phyloP scores from a whole-genome alignment of 2,888 invertebrate species.

The Leptinotarsa rubiginosa region DNA sequence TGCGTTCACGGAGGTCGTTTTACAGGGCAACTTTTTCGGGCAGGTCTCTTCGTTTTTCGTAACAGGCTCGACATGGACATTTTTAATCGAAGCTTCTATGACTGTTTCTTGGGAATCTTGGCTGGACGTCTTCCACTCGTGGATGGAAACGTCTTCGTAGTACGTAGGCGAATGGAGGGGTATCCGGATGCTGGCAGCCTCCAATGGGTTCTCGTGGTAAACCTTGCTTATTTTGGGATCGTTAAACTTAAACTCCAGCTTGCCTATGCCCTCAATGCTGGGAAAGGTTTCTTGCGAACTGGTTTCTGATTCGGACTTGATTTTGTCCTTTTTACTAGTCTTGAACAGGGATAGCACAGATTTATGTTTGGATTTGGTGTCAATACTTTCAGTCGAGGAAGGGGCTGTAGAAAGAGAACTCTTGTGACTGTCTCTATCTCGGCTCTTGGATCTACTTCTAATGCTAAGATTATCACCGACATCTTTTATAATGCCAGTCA shows the following conservation, averaged over 20 bases:
- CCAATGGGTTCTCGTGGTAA: constrained; percentile 75
- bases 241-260: constrained; percentile 63
- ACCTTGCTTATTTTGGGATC: constrained; percentile 62
- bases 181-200: constrained; percentile 76
- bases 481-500: constrained; percentile 62
- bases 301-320: constrained; percentile 48
- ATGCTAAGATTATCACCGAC: constrained; percentile 61
- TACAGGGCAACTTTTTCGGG: neutral
- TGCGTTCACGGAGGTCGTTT: constrained; percentile 36
- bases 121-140: constrained; percentile 62
- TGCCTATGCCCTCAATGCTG: constrained; percentile 66
- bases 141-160: constrained; percentile 67
- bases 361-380: constrained; percentile 70
- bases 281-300: constrained; percentile 54
- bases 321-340: constrained; percentile 69
- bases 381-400: constrained; percentile 65
- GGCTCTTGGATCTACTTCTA: constrained; percentile 73
- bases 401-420: constrained; percentile 69
- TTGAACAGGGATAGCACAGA: constrained; percentile 78
- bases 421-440: constrained; percentile 68
- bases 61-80: constrained; percentile 48
- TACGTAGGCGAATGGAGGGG: constrained; percentile 82
- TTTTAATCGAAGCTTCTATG: constrained; percentile 60
- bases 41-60: constrained; percentile 49
- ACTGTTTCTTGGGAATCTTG: constrained; percentile 70